Base-by-base conservation (phyloP, 2,113 vertebrate genomes). In the Lasiurus cinereus region DNA sequence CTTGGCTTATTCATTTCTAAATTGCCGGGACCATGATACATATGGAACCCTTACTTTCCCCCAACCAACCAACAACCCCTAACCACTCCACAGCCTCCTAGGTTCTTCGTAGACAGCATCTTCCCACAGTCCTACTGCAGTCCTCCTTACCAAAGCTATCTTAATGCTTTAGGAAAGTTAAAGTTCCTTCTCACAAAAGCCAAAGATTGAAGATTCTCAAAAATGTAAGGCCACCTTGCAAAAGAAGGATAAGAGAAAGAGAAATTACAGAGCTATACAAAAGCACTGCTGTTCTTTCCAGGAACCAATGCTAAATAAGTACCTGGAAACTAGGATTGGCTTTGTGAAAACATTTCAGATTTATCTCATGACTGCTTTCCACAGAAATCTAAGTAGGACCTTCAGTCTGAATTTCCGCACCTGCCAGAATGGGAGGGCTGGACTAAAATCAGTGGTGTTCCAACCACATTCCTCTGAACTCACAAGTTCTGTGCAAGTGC, bases 141-240 rank as follows among this genome's bases (percentile, higher is more conserved):
- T 69, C 80, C 39, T 94, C 36, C 64, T 89, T n/a, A 74, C 31
- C 64, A 88, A 83, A 46, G 29, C 74, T 72, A 72, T 36, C 69
- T 50, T 78, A 93, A 79, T 48, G 24, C 39, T 78, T 94, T 72
- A 66, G 67, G 73, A 94, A 83, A 95, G 64, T 31, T 43, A 64
- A 96, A 50, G 4, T 89, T 90, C 36, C 21, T 87, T 94, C 72
- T 83, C 54, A 62, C 56, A 84, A 93, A 86, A 70, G 13, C 14
- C 16, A 88, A 91, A 90, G 27, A 83, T 56, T 88, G n/a, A 85
- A 83, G n/a, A 50, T 22, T 72, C 70, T 94, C 52, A 50, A 87
- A 95, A 82, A 22, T 24, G 18, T 66, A 39, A 85, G 56, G 36
- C 48, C n/a, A 90, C 46, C 67, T 79, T 69, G 13, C 70, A 74